phyloP scores from a whole-genome alignment of 1,140 invertebrate genomes.

The Phthorimaea operculella region DNA sequence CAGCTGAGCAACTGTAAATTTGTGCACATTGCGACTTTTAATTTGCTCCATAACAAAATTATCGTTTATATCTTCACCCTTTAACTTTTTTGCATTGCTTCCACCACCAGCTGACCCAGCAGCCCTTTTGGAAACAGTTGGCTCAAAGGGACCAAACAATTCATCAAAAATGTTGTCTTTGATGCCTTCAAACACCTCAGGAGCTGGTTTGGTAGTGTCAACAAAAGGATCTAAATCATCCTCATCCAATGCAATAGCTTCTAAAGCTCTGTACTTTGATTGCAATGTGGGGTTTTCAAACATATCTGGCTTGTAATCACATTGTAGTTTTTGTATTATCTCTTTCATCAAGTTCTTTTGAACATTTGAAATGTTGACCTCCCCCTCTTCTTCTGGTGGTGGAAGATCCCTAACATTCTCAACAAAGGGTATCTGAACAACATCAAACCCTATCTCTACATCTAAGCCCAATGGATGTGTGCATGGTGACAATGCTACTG shows the following conservation, averaged over 20 bases:
- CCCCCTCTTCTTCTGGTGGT: slow-evolving; percentile 29
- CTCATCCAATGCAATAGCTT: slow-evolving; percentile 49
- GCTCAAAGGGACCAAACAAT: slow-evolving; percentile 52
- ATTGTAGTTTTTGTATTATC: slow-evolving; percentile 33
- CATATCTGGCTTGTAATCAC: slow-evolving; percentile 51
- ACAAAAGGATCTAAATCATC: slow-evolving; percentile 39
- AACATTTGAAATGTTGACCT: slow-evolving; percentile 19
- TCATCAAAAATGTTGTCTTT: slow-evolving; percentile 51
- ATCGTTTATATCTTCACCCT: slow-evolving; percentile 36
- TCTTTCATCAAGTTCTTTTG: slow-evolving; percentile 43
- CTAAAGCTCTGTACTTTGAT: slow-evolving; percentile 41
- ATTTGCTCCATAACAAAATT: slow-evolving; percentile 30
- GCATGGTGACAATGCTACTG: slow-evolving; percentile 48
- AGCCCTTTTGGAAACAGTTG: slow-evolving; percentile 32
- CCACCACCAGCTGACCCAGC: slow-evolving; percentile 9
- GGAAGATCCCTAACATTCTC: slow-evolving; percentile 49
- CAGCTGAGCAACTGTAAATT: slow-evolving; percentile 41
- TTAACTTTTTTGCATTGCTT: slow-evolving; percentile 30
- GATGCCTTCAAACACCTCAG: slow-evolving; percentile 31
- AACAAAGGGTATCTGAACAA: slow-evolving; percentile 50
- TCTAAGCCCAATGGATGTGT: slow-evolving; percentile 36
- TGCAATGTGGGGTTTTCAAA: slow-evolving; percentile 55
- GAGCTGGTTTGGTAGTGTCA: slow-evolving; percentile 45
- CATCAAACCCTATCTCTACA: slow-evolving; percentile 54
- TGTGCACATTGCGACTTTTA: slow-evolving; percentile 24